Conservation (phyloP, 2,888 invertebrate species). For the Hypselothyrea guttata region DNA sequence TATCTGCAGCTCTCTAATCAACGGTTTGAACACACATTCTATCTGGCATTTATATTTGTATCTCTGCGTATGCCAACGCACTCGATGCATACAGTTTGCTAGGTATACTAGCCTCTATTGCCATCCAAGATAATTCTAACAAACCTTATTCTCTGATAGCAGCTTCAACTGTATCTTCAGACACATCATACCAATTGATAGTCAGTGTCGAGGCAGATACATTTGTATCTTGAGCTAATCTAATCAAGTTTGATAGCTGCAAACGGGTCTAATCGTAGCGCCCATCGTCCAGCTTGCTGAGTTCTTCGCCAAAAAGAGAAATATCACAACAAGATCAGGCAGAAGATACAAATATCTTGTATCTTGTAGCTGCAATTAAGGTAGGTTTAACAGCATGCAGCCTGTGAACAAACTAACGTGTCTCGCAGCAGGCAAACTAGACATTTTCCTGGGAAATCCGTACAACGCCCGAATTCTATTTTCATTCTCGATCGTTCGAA, state of each 20-base stretch:
- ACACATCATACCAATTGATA: too few relatives aligned
- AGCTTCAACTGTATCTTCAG: too few relatives aligned
- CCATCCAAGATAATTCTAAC: too few relatives aligned
- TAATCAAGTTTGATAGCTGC: constrained; percentile 28
- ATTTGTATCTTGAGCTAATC: constrained; percentile 27
- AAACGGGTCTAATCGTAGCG: constrained; percentile 28
- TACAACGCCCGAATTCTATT: constrained; percentile 2
- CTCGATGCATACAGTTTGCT: too few relatives aligned
- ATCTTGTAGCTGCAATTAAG: constrained; percentile 45
- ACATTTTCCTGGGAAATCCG: constrained; percentile 38
- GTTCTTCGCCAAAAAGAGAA: constrained; percentile 43
- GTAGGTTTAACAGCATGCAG: constrained; percentile 40
- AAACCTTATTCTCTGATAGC: too few relatives aligned
- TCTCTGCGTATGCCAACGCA: too few relatives aligned
- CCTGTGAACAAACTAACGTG: constrained; percentile 21
- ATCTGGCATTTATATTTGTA: too few relatives aligned
- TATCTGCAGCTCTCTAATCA: constrained; percentile 3
- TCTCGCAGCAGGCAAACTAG: constrained; percentile 37
- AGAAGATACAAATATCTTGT: constrained; percentile 7
- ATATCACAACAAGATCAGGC: constrained; percentile 8
- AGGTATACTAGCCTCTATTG: too few relatives aligned
- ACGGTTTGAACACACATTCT: too few relatives aligned
- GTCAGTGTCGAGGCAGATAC: background rate
- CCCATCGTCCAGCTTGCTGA: constrained; percentile 34
- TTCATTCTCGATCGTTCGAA: constrained; percentile 5